Evolutionary conservation across 2,113 vertebrate species (phyloP).

Genomic region (Podarcis raffonei): DNA sequence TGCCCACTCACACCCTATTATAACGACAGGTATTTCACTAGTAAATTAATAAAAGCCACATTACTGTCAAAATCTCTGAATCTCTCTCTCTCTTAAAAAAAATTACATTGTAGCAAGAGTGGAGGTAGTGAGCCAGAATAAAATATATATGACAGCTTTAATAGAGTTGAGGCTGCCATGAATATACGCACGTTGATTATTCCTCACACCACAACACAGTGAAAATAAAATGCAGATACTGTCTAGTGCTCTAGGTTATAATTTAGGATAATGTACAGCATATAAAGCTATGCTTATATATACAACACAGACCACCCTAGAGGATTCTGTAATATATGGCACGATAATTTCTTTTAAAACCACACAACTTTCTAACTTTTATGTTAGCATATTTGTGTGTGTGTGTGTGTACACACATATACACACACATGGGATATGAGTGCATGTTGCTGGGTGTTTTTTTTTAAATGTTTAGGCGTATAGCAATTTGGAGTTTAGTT

Average conservation of each 20-base stretch:
- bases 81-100: not conserved
- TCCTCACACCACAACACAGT: not conserved
- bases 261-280: conserved; percentile 32
- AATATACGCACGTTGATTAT: conserved; percentile 43
- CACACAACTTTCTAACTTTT: not conserved
- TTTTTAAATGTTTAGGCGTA: conserved; percentile 1
- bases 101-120: not conserved
- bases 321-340: conserved; percentile 23
- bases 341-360: not conserved
- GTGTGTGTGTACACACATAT: no score
- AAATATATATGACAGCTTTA: conserved; percentile 33
- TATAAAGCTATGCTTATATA: not conserved
- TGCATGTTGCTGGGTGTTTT: not conserved
- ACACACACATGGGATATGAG: not conserved
- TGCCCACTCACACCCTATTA: not conserved
- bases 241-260: conserved; percentile 28
- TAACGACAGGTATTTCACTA: conserved; percentile 19
- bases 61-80: conserved; percentile 24
- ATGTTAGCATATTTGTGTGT: not conserved
- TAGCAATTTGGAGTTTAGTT: conserved; percentile 29
- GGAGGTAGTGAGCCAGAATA: conserved; percentile 26
- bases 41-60: conserved; percentile 26
- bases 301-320: not conserved
- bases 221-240: conserved; percentile 34
- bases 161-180: not conserved